A percentile compares a stretch with the other conserved stretches of the same genome.
phyloP scores from a whole-genome alignment of 37 sponge, comb jelly and placozoan species.

The Axinella damicornis region DNA sequence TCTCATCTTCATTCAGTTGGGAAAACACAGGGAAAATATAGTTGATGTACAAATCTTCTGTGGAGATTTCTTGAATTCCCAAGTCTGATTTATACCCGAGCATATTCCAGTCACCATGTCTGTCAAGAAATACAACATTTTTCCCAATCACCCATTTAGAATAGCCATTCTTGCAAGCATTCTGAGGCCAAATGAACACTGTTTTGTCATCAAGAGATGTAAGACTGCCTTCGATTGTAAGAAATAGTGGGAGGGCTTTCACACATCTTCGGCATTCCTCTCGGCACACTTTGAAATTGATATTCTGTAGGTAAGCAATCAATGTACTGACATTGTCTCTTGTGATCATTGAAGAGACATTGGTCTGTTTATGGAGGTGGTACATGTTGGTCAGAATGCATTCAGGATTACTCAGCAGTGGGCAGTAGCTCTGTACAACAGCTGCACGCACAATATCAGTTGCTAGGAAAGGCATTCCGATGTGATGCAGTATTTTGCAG shows the following conservation, averaged over 20 bases:
- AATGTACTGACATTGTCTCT: neutral
- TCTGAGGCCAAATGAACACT: slow-evolving; percentile 43
- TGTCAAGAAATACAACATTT: slow-evolving; percentile 32
- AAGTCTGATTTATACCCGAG: neutral
- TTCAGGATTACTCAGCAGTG: slow-evolving; percentile 10
- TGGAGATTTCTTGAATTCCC: neutral
- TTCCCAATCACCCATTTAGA: slow-evolving; percentile 14
- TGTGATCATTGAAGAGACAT: neutral
- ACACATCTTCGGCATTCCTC: neutral
- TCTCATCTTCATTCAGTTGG: neutral
- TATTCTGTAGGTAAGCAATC: slow-evolving; percentile 30
- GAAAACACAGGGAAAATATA: slow-evolving; percentile 12
- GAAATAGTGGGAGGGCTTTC: slow-evolving; percentile 54
- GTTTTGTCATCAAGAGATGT: slow-evolving; percentile 1
- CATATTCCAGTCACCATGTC: neutral
- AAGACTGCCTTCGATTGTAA: slow-evolving; percentile 27
- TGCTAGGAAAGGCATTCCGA: slow-evolving; percentile 42
- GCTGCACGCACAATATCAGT: neutral
- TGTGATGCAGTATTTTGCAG: neutral
- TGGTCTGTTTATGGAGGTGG: neutral
- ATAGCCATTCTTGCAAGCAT: slow-evolving; percentile 12
- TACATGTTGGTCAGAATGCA: slow-evolving; percentile 10
- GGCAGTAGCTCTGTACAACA: slow-evolving; percentile 5
- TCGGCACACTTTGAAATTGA: slow-evolving; percentile 9
- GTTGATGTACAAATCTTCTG: neutral